Conservation (phyloP, 2,888 invertebrate species). For the Ferdinandea cuprea region DNA sequence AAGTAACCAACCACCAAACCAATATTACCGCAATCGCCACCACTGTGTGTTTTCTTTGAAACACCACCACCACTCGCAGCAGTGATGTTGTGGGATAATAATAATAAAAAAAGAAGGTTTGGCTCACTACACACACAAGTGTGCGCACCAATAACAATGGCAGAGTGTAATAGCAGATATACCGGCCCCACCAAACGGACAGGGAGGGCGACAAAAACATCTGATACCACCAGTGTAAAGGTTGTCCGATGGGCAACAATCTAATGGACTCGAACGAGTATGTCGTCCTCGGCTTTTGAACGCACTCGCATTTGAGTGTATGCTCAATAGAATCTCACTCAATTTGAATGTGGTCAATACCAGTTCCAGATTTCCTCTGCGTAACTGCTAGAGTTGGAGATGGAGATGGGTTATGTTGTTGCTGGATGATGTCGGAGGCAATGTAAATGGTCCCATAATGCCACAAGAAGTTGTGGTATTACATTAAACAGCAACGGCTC, state of each 20-base stretch:
- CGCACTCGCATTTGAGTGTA: constrained; percentile 63
- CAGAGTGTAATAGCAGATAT: constrained; percentile 57
- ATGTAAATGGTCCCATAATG: constrained; percentile 74
- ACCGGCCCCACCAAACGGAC: constrained; percentile 42
- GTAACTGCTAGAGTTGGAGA: background rate
- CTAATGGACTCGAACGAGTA: constrained; percentile 37
- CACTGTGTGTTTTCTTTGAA: constrained; percentile 23
- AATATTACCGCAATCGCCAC: constrained; percentile 12
- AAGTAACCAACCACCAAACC: constrained; percentile 44
- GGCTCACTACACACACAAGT: constrained; percentile 46
- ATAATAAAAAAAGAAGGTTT: constrained; percentile 56
- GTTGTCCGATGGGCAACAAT: constrained; percentile 53
- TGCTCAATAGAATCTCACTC: constrained; percentile 25
- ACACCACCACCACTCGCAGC: constrained; percentile 16
- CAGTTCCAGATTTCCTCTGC: constrained; percentile 20
- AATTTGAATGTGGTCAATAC: constrained; percentile 55
- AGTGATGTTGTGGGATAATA: constrained; percentile 1
- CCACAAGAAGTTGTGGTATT: constrained; percentile 73
- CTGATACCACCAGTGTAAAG: constrained; percentile 64
- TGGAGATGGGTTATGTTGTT: constrained; percentile 39
- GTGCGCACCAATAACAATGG: constrained; percentile 69
- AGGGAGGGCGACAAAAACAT: constrained; percentile 68
- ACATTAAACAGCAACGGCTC: constrained; percentile 57
- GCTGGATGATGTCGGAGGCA: constrained; percentile 66
- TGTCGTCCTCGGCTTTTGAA: constrained; percentile 43